Base-by-base conservation (phyloP, 2,888 invertebrate genomes). In the Meiosimyza platycephala region DNA sequence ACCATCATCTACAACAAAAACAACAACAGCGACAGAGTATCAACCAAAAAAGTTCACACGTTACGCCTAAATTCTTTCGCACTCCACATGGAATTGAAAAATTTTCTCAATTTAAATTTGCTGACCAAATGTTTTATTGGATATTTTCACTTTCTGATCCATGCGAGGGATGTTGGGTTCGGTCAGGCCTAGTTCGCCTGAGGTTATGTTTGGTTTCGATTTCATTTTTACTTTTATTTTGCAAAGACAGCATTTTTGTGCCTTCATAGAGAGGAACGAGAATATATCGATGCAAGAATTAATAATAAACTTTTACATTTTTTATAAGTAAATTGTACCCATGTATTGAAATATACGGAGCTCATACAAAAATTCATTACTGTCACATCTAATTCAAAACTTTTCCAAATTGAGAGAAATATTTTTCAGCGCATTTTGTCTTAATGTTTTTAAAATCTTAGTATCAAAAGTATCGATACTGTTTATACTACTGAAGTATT, bases 81-180 rank as follows among this genome's bases (percentile, higher is more conserved):
- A 28, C 52, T 16, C 66, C 16, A 15, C 40, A 40, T 40, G 63
- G 47, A 63, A 48, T 63, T 48, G 11, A 13, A 63, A 63, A 63
- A 63, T 18, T 63, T 48, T 63, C 63, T 63, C 63, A 63, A 63
- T 63, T 63, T 63, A 63, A 63, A 47, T 63, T 63, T 63, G 63
- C 63, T 63, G 63, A 63, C 63, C 63, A 47, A 48, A 63, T 40
- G 18, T n/a, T 63, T 63, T 63, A 47, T 47, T 40, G 63, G 40
- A 9, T 40, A 9, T 40, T 63, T 18, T 48, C 18, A 40, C 16
- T 33, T 40, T 40, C 11, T 12, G 63, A 48, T 33, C 33, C 40
- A 18, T 33, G 16, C 13, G 13, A 12, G n/a, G 2, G 33, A 40
- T n/a, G 47, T 12, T 68, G 52, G 15, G 16, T 40, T 51, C 18